These are phyloP conservation scores for Palloptera scutellata DNA, from an alignment of 2,888 invertebrate genomes.

Conservation along the genomic window DNA sequence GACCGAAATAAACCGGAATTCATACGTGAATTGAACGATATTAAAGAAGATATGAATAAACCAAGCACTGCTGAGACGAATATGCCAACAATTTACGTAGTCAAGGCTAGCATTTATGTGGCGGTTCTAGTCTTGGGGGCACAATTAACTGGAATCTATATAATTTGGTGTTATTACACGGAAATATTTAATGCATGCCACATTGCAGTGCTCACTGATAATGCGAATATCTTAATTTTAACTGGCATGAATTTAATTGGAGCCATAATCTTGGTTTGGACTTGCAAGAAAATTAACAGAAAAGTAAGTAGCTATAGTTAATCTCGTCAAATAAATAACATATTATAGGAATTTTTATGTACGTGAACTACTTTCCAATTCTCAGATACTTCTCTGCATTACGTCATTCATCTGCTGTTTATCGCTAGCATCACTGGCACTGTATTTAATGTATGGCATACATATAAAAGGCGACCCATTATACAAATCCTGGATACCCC, in stretches of 20 bases:
- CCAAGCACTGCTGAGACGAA: constrained; percentile 28
- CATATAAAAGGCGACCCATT: constrained; percentile 35
- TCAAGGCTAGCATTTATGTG: constrained; percentile 39
- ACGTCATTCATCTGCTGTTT: constrained; percentile 48
- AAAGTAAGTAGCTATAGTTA: constrained; percentile 5
- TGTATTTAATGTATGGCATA: constrained; percentile 40
- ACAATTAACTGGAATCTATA: constrained; percentile 55
- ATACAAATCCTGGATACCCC: constrained; percentile 44
- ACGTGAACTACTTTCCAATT: constrained; percentile 3
- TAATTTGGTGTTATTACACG: constrained; percentile 53
- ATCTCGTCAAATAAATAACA: neutral
- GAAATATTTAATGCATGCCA: constrained; percentile 44
- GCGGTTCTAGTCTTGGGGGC: constrained; percentile 50
- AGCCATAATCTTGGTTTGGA: constrained; percentile 32
- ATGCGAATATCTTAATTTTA: constrained; percentile 48
- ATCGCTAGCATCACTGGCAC: constrained; percentile 43
- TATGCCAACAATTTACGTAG: constrained; percentile 15
- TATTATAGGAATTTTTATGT: no score
- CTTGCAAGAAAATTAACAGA: neutral
- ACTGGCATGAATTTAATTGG: constrained; percentile 51
- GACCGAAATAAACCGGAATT: constrained; percentile 52
- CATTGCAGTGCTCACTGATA: constrained; percentile 29
- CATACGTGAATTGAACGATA: constrained; percentile 48
- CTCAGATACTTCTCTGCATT: constrained; percentile 49
- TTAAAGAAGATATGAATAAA: constrained; percentile 35